A percentile compares a stretch with the other conserved stretches of the same genome.
Evolutionary conservation across 2,888 invertebrate species (phyloP).

Genomic region (Tuta absoluta): DNA sequence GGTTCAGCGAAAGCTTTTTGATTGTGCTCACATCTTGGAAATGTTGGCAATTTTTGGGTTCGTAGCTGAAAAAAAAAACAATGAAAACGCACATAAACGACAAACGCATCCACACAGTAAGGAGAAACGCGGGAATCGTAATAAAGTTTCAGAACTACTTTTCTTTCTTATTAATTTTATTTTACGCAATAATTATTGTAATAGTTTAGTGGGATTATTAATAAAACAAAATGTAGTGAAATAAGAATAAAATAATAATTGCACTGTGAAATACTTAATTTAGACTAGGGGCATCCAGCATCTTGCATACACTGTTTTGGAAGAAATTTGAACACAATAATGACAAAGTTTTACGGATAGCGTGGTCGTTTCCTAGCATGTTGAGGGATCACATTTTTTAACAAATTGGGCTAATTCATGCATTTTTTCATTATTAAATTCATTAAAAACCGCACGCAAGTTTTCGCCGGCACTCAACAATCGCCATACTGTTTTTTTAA

Average conservation of each 20-base stretch:
- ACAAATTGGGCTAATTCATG: conserved; percentile 18
- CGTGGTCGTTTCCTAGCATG: conserved; percentile 16
- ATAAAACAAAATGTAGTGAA: no score
- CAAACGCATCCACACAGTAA: no score
- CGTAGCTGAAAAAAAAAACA: conserved; percentile 15
- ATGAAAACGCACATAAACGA: no score
- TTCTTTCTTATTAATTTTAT: no score
- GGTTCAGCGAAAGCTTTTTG: conserved; percentile 35
- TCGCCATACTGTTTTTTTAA: conserved; percentile 16
- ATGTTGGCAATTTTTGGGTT: conserved; percentile 25
- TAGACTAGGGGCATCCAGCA: not conserved
- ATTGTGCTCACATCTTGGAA: conserved; percentile 33
- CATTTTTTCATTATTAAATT: conserved; percentile 5
- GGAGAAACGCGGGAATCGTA: no score
- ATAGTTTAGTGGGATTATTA: no score
- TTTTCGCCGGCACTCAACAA: not conserved
- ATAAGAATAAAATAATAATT: no score
- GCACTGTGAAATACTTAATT: no score
- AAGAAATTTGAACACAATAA: not conserved
- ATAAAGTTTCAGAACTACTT: no score
- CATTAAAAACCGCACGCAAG: not conserved
- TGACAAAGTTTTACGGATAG: not conserved
- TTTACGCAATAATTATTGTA: no score
- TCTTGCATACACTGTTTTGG: not conserved
- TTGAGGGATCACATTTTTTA: conserved; percentile 19